Conservation (phyloP, 2,797 vertebrate genomes). For the Sorex maritimensis region DNA sequence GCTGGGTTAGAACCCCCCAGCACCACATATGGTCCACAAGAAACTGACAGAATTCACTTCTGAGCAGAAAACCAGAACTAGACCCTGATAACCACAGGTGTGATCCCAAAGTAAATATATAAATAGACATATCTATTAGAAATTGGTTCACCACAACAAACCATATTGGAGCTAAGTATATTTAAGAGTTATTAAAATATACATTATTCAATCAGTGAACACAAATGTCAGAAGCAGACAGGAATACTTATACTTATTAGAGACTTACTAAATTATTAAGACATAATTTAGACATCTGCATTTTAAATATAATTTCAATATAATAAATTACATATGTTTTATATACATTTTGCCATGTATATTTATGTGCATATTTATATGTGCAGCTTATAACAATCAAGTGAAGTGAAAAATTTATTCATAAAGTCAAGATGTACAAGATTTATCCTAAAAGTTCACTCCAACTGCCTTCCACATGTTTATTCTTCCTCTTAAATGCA, state of each 20-base stretch:
- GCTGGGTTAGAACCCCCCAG: too few relatives aligned
- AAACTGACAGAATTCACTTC: too few relatives aligned
- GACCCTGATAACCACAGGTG: too few relatives aligned
- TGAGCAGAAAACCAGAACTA: too few relatives aligned
- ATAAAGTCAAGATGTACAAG: background rate
- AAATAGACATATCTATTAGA: too few relatives aligned
- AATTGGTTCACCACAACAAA: background rate
- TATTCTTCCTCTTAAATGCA: background rate
- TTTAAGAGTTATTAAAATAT: constrained; percentile 9
- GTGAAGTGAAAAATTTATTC: too few relatives aligned
- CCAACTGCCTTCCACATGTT: background rate
- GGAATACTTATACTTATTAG: background rate
- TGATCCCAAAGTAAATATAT: too few relatives aligned
- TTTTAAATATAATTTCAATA: background rate
- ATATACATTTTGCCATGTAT: background rate
- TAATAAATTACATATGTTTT: background rate
- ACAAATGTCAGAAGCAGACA: background rate
- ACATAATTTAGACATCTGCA: background rate
- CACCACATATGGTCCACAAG: too few relatives aligned
- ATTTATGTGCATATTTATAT: background rate
- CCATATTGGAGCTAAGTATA: background rate
- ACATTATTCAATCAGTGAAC: background rate
- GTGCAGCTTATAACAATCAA: background rate
- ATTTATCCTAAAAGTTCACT: background rate
- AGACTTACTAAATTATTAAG: too few relatives aligned